These are phyloP conservation scores for Pherbina coryleti DNA, from an alignment of 2,888 invertebrate species.

Conservation along the genomic window DNA sequence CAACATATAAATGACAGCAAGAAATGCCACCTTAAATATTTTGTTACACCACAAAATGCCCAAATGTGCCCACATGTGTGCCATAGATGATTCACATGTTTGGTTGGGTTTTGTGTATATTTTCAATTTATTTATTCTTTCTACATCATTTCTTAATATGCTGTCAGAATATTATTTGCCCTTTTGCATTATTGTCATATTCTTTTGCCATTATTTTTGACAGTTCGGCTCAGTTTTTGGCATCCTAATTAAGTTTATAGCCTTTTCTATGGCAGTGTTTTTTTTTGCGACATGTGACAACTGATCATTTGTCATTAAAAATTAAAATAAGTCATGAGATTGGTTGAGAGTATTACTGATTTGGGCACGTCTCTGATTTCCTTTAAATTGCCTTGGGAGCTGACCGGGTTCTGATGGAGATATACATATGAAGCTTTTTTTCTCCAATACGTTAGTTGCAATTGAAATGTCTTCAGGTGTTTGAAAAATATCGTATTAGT, in stretches of 20 bases:
- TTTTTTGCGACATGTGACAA: neutral
- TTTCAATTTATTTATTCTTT: neutral
- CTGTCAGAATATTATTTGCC: neutral
- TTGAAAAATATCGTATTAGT: no score
- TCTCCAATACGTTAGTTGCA: no score
- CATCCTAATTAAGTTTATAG: conserved; percentile 11
- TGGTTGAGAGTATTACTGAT: neutral
- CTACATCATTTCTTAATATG: neutral
- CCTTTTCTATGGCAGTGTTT: neutral
- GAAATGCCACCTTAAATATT: neutral
- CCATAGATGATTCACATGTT: neutral
- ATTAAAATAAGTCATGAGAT: neutral
- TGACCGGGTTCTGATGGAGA: neutral
- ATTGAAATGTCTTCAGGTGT: no score
- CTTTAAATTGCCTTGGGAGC: neutral
- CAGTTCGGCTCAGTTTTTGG: conserved; percentile 1
- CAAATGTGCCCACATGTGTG: conserved; percentile 1
- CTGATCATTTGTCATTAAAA: conserved; percentile 12
- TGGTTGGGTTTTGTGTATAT: neutral
- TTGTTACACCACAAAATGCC: neutral
- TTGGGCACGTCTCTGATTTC: neutral
- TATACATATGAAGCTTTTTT: no score
- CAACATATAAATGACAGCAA: no score
- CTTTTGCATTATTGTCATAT: no score
- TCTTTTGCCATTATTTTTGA: conserved; percentile 5